These are phyloP conservation scores for Camponotus pennsylvanicus DNA, from an alignment of 1,140 invertebrate genomes.

Conservation along the genomic window DNA sequence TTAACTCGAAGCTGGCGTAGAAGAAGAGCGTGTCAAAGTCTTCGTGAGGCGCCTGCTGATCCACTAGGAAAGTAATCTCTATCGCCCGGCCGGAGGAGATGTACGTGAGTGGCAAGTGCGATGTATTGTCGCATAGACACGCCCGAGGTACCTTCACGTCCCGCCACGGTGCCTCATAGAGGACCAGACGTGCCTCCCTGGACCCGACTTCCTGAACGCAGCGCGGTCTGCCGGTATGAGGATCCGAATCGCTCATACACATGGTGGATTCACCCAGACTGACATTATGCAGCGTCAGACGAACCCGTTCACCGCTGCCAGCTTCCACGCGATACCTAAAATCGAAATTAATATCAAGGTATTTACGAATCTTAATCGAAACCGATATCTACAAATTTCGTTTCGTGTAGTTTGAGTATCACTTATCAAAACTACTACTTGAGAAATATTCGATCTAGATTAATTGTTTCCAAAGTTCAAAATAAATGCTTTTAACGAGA, in stretches of 20 bases:
- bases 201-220: conserved; percentile 87
- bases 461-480: too few relatives aligned
- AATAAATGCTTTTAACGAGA: too few relatives aligned
- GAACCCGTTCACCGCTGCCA: conserved; percentile 88
- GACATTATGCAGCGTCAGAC: conserved; percentile 90
- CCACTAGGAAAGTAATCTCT: conserved; percentile 89
- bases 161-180: conserved; percentile 90
- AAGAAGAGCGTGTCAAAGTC: conserved; percentile 91
- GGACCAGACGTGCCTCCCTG: conserved; percentile 87
- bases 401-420: too few relatives aligned
- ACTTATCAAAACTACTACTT: too few relatives aligned
- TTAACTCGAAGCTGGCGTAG: conserved; percentile 89
- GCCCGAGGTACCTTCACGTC: conserved; percentile 88
- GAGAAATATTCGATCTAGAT: too few relatives aligned
- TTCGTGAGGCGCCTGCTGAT: conserved; percentile 89
- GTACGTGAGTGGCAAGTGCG: conserved; percentile 88
- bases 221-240: conserved; percentile 89
- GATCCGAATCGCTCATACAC: conserved; percentile 90
- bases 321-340: conserved; percentile 92
- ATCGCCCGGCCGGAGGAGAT: conserved; percentile 88
- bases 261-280: conserved; percentile 89
- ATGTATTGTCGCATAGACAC: conserved; percentile 91
- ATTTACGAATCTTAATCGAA: not conserved
- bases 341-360: not conserved
- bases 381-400: not conserved